Base-by-base conservation (phyloP, 2,797 vertebrate genomes). In the Pterois miles region DNA sequence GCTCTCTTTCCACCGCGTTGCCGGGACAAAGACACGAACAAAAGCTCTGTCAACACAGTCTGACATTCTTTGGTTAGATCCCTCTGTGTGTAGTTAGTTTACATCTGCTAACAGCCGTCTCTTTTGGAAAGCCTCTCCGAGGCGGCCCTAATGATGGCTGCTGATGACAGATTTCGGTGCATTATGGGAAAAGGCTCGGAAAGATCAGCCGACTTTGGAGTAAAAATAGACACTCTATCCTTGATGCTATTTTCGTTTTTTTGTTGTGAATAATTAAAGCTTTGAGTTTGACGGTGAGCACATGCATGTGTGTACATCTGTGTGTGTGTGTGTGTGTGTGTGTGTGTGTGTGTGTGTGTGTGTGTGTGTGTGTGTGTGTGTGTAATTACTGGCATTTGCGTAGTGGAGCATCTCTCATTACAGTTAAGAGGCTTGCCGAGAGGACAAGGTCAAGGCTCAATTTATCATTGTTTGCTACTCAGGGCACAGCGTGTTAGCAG, bases 361-460 rank as follows among this genome's bases (percentile, higher is more conserved):
- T 53, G 40, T 64, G 23, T 71, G 23, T 46, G 59, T 59, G 48
- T 43, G 36, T 74, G 46, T 76, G 58, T 83, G 59, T 65, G 52
- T 82, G 74, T 93, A 93, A 93, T 94, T 95, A 92, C 91, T 81
- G 86, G 84, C 72, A 76, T 89, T 88, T 86, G 81, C 70, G 80
- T 81, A 71, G 76, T 58, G 66, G 73, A 88, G 88, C 87, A 56
- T 85, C 91, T 93, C 86, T 89, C 74, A 86, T 92, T 93, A 92
- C 80, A 89, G 73, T 80, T 48, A 57, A 85, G 85, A 86, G 72
- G 74, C 81, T 84, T 60, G 75, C 83, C 73, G 70, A 82, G 86
- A 86, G 81, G 89, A 88, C 91, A 92, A 93, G 92, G 91, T 95
- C 91, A 88, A 78, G 80, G 78, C 89, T 89, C 79, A 81, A 78